Base-by-base conservation (phyloP, 2,888 invertebrate genomes). In the Drosophila colorata region DNA sequence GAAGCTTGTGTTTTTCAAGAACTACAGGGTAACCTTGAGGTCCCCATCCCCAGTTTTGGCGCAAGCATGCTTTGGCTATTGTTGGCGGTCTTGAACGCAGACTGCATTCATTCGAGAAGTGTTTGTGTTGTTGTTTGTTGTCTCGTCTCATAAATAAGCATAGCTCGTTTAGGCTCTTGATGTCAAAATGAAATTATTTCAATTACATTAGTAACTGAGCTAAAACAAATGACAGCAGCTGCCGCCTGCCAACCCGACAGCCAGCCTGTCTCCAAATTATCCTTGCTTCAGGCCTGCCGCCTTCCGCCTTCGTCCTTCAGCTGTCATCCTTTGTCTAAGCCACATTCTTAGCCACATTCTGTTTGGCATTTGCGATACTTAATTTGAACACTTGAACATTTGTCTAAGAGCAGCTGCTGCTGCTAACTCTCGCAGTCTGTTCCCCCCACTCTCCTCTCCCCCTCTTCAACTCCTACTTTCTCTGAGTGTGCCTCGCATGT, bases 161-260 rank as follows among this genome's bases (percentile, higher is more conserved):
- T 60, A 74, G 69, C 61, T 67, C 68, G 57, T 76, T 72, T 66
- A 55, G 66, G 41, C 67, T 48, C 69, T 69, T 67, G 69, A 73
- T 80, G 88, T 83, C 78, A 68, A 78, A 84, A 88, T 76, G 61
- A 76, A 79, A 82, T 86, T 86, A 88, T 84, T 84, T 84, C 84
- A 86, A 86, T 88, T 80, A 75, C 84, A 84, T 84, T 74, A 80
- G 88, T 74, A 78, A 78, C 66, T 63, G 69, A 69, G 68, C 59
- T 33, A 55, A 67, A 58, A 63, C 67, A 68, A 74, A 64, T 61
- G 61, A 72, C 53, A 69, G 52, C 57, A 69, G 25, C 76, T 59
- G 65, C 69, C 61, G 58, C 53, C 28, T 28, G 28, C 2, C 28
- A 9, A 3, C 20, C 20, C 20, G 20, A 20, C 20, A 4, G 20